Evolutionary conservation across 2,797 vertebrate species (phyloP).

Genomic region (Rhincodon typus): DNA sequence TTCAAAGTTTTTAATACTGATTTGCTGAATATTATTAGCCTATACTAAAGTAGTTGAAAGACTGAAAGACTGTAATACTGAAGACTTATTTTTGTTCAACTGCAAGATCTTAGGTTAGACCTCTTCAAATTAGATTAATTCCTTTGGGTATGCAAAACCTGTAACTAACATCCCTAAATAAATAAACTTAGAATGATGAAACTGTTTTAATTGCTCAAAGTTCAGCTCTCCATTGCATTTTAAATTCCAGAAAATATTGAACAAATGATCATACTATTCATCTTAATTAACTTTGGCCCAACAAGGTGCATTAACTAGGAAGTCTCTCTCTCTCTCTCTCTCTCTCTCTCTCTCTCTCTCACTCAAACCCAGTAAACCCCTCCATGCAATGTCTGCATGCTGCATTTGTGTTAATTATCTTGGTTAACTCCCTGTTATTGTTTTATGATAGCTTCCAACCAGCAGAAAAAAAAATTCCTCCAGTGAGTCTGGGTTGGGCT

Average conservation of each 20-base stretch:
- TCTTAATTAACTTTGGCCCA: not conserved
- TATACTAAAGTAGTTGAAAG: not conserved
- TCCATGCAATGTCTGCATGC: not conserved
- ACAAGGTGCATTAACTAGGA: not conserved
- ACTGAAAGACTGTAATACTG: not conserved
- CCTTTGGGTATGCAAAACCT: not conserved
- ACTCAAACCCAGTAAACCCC: not conserved
- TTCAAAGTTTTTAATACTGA: not conserved
- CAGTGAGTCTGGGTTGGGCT: not conserved
- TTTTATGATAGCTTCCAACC: not conserved
- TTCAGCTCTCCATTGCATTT: not conserved
- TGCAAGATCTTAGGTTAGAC: not conserved
- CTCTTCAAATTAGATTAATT: not conserved
- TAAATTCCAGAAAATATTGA: not conserved
- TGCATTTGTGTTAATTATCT: not conserved
- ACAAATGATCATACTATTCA: not conserved
- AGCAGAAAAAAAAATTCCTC: not conserved
- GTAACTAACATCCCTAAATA: not conserved
- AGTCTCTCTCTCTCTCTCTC: no score
- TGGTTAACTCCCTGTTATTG: not conserved
- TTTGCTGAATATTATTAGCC: not conserved
- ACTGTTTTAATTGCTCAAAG: not conserved
- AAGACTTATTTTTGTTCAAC: not conserved
- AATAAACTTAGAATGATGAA: not conserved
- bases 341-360: no score